phyloP scores from a whole-genome alignment of 2,888 invertebrate species.

The Saturnia pavonia region DNA sequence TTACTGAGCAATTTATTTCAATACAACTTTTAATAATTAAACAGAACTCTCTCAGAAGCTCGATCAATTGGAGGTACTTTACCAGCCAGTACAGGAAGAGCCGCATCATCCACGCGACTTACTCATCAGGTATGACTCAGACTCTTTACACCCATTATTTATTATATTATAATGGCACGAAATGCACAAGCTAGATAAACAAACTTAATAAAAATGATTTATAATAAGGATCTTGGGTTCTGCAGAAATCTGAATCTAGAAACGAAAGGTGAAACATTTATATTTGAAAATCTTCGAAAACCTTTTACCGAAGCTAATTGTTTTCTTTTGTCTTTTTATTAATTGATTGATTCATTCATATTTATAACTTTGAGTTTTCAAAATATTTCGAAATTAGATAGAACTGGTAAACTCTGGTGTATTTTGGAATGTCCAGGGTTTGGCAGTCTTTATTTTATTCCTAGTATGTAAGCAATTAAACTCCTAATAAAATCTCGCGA shows the following conservation, averaged over 20 bases:
- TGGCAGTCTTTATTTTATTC: not conserved
- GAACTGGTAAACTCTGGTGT: not conserved
- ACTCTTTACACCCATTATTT: not conserved
- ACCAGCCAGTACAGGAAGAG: conserved; percentile 74
- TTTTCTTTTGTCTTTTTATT: conserved; percentile 4
- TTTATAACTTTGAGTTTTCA: not conserved
- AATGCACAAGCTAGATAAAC: not conserved
- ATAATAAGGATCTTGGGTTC: not conserved
- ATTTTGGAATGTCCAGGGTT: not conserved
- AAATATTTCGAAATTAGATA: not conserved
- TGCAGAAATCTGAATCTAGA: not conserved
- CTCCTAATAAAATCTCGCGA: too few species aligned
- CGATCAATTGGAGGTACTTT: conserved; percentile 74
- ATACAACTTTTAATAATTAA: conserved; percentile 22
- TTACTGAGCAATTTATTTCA: too few species aligned
- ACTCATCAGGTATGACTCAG: conserved; percentile 71
- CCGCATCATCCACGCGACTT: conserved; percentile 71
- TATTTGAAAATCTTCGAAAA: not conserved
- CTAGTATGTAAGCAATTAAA: too few species aligned
- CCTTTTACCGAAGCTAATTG: not conserved
- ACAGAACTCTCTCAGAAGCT: conserved; percentile 73
- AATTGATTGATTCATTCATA: too few species aligned
- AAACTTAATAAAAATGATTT: not conserved
- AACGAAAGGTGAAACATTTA: not conserved
- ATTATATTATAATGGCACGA: not conserved